phyloP scores from a whole-genome alignment of 2,113 vertebrate genomes.

The Rhinoptilus africanus region DNA sequence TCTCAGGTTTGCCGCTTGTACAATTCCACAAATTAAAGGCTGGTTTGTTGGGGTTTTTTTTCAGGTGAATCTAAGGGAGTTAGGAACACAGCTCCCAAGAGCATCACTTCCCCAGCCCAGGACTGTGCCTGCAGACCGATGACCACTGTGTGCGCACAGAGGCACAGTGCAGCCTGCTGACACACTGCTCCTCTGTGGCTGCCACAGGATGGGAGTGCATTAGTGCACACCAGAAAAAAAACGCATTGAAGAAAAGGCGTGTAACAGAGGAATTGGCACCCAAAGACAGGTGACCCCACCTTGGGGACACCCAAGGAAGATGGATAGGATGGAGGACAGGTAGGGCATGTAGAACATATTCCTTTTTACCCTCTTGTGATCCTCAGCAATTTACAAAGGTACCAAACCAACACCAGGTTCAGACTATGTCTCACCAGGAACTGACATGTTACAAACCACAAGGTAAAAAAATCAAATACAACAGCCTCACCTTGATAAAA shows the following conservation, averaged over 20 bases:
- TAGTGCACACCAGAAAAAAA: neutral
- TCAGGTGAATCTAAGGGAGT: neutral
- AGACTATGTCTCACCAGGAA: neutral
- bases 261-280: neutral
- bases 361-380: neutral
- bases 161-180: neutral
- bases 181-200: neutral
- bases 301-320: neutral
- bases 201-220: neutral
- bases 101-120: neutral
- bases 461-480: constrained; percentile 13
- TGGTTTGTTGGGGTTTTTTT: neutral
- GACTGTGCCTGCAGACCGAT: neutral
- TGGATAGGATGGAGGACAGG: neutral
- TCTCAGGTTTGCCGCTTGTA: neutral
- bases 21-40: neutral
- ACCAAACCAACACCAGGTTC: neutral
- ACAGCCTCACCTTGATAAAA: neutral
- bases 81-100: neutral
- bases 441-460: neutral
- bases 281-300: too few relatives aligned
- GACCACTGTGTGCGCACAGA: accelerated
- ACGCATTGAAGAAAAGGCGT: neutral
- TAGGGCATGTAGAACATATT: neutral
- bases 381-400: neutral